phyloP scores from a whole-genome alignment of 2,113 vertebrate species.

The Pelobates fuscus region DNA sequence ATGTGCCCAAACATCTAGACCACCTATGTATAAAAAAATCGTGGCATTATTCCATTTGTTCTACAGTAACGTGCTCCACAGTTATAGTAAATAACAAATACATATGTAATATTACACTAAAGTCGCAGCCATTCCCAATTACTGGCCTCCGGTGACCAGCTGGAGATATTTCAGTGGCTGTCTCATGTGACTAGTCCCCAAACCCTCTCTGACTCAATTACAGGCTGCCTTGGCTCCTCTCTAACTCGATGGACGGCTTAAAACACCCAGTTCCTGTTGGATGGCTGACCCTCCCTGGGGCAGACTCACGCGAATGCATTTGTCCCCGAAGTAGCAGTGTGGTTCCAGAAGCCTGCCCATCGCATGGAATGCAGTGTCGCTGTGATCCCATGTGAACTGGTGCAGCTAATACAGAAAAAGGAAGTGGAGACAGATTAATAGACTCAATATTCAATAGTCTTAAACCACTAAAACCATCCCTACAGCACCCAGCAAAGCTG shows the following conservation, averaged over 20 bases:
- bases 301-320: not conserved
- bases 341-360: conserved; percentile 32
- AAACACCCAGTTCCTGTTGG: too few relatives aligned
- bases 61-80: too few relatives aligned
- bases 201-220: not conserved
- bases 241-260: too few relatives aligned
- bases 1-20: not conserved
- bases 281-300: not conserved
- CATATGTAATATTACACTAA: too few relatives aligned
- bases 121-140: too few relatives aligned
- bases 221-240: too few relatives aligned
- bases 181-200: not conserved
- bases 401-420: not conserved
- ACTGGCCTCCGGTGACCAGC: too few relatives aligned
- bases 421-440: not conserved
- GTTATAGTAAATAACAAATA: too few relatives aligned
- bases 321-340: not conserved
- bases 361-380: conserved; percentile 14
- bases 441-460: too few relatives aligned
- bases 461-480: not conserved
- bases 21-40: not conserved
- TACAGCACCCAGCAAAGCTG: not conserved
- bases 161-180: too few relatives aligned
- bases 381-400: conserved; percentile 22
- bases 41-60: too few relatives aligned